phyloP scores from a whole-genome alignment of 2,797 vertebrate genomes.

The Enteromius treurensis region DNA sequence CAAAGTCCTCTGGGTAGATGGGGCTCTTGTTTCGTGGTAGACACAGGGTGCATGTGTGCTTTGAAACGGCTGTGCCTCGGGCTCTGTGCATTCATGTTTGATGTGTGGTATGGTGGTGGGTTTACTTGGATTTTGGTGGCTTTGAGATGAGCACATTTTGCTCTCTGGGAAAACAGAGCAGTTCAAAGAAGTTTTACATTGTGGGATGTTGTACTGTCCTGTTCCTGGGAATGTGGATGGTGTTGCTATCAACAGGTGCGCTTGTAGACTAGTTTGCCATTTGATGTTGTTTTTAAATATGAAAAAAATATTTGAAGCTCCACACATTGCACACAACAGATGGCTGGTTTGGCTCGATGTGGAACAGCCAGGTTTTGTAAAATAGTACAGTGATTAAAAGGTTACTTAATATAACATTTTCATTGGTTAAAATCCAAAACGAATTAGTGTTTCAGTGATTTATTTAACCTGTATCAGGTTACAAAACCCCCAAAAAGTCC shows the following conservation, averaged over 20 bases:
- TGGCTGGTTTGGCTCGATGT: neutral
- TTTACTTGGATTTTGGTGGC: slow-evolving; percentile 3
- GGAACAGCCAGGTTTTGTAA: neutral
- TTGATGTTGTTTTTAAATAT: slow-evolving; percentile 4
- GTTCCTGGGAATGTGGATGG: neutral
- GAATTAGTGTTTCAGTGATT: neutral
- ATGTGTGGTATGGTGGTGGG: neutral
- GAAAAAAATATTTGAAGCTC: neutral
- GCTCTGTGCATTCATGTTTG: neutral
- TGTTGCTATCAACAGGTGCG: neutral
- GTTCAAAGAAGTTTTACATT: neutral
- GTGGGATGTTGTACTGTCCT: neutral
- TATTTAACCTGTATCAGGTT: neutral
- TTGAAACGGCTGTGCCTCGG: slow-evolving; percentile 19
- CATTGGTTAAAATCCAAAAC: neutral
- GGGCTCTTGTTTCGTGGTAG: slow-evolving; percentile 47
- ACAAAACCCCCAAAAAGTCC: slow-evolving; percentile 1
- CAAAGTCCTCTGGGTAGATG: slow-evolving; percentile 54
- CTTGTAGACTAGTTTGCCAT: neutral
- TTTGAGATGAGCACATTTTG: neutral
- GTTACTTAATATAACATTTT: neutral
- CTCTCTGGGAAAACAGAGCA: neutral
- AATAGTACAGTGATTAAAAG: neutral
- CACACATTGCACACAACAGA: neutral
- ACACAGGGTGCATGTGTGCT: slow-evolving; percentile 46